phyloP scores from a whole-genome alignment of 1,140 invertebrate genomes.

The Leucophenga varia region DNA sequence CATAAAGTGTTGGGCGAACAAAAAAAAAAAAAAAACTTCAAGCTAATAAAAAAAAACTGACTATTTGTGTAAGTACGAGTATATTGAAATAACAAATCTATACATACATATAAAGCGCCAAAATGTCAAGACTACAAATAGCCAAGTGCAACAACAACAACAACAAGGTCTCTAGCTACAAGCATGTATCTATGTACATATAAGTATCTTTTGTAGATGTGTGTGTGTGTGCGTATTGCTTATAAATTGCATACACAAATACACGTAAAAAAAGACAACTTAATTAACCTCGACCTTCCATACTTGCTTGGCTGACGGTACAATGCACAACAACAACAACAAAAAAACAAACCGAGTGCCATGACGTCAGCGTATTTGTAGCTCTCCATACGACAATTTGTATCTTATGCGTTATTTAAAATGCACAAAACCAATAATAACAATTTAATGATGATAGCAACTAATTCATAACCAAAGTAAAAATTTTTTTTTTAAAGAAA shows the following conservation, averaged over 20 bases:
- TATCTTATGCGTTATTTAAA: too few relatives aligned
- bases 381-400: too few relatives aligned
- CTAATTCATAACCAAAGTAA: too few relatives aligned
- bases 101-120: constrained; percentile 10
- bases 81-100: neutral
- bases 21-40: neutral
- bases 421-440: too few relatives aligned
- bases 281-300: constrained; percentile 55
- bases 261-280: constrained; percentile 51
- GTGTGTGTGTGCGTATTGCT: too few relatives aligned
- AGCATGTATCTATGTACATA: constrained; percentile 12
- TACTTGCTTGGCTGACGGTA: constrained; percentile 14
- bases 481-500: too few relatives aligned
- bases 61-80: too few relatives aligned
- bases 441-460: too few relatives aligned
- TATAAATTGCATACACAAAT: too few relatives aligned
- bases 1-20: neutral
- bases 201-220: too few relatives aligned
- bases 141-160: constrained; percentile 20
- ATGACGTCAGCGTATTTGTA: constrained; percentile 33
- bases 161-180: constrained; percentile 42
- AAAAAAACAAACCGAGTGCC: too few relatives aligned
- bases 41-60: neutral
- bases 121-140: constrained; percentile 41
- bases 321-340: constrained; percentile 14